A percentile compares a stretch with the other conserved stretches of the same genome.
Conservation (phyloP, 2,888 invertebrate species). For the Coelogynopora nodosa region DNA sequence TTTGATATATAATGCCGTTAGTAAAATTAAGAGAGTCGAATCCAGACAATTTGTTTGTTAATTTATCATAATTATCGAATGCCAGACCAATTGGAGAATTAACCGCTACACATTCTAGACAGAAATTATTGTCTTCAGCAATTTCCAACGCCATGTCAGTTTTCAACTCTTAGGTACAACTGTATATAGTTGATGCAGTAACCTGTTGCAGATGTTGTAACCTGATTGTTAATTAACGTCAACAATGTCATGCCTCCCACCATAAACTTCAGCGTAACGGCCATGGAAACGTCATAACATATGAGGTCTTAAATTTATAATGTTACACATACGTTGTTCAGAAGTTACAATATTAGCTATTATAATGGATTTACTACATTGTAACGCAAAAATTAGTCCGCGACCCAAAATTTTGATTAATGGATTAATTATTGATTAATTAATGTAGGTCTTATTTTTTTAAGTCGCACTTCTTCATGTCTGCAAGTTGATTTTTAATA, state of each 20-base stretch:
- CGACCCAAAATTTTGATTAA: neutral
- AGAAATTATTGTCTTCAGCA: neutral
- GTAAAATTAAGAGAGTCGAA: neutral
- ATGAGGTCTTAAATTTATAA: neutral
- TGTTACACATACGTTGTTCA: neutral
- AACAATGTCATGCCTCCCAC: neutral
- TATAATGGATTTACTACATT: neutral
- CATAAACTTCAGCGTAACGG: too few species aligned
- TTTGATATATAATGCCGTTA: neutral
- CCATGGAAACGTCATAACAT: neutral
- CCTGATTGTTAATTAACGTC: neutral
- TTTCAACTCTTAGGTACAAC: neutral
- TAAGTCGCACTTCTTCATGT: neutral
- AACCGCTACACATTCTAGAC: neutral
- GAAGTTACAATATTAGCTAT: neutral
- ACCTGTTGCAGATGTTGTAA: too few species aligned
- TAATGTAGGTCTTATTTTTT: neutral
- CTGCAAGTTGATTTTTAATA: neutral
- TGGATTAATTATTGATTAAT: neutral
- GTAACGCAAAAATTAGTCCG: neutral
- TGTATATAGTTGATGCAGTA: neutral
- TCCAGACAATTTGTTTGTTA: neutral
- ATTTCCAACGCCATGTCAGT: neutral
- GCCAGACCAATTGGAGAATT: neutral
- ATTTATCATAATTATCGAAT: neutral